Conservation (phyloP, 2,797 vertebrate genomes). For the Pristis pectinata region DNA sequence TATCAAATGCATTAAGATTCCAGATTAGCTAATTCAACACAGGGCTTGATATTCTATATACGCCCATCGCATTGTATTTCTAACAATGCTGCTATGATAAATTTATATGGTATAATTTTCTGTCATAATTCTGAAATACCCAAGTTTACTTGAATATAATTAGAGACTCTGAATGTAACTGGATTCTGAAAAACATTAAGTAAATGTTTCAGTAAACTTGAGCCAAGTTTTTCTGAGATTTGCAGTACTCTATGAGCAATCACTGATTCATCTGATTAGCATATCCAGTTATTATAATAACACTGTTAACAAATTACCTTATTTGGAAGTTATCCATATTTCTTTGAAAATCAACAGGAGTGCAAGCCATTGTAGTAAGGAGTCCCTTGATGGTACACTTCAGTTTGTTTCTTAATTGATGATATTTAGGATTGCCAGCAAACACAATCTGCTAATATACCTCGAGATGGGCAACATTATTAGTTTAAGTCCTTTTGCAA, state of each 20-base stretch:
- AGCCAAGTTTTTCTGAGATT: not conserved
- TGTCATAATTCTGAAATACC: not conserved
- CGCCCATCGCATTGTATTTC: not conserved
- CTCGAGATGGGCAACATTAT: not conserved
- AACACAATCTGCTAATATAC: not conserved
- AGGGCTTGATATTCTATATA: not conserved
- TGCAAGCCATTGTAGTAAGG: not conserved
- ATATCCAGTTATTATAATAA: slow-evolving; percentile 6
- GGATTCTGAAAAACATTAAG: not conserved
- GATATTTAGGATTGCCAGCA: not conserved
- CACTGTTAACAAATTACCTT: not conserved
- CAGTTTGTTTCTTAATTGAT: not conserved
- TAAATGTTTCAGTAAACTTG: not conserved
- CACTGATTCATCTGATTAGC: not conserved
- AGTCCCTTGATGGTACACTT: not conserved
- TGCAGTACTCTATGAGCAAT: not conserved
- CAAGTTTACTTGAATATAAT: not conserved
- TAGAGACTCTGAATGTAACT: not conserved
- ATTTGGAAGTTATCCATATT: not conserved
- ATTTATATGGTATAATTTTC: not conserved
- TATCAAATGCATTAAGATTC: not conserved
- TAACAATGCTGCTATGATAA: not conserved
- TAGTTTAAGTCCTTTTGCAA: not conserved
- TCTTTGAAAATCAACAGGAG: not conserved
- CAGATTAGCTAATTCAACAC: not conserved